Conservation (phyloP, 2,797 vertebrate species). For the Sciaenops ocellatus region DNA sequence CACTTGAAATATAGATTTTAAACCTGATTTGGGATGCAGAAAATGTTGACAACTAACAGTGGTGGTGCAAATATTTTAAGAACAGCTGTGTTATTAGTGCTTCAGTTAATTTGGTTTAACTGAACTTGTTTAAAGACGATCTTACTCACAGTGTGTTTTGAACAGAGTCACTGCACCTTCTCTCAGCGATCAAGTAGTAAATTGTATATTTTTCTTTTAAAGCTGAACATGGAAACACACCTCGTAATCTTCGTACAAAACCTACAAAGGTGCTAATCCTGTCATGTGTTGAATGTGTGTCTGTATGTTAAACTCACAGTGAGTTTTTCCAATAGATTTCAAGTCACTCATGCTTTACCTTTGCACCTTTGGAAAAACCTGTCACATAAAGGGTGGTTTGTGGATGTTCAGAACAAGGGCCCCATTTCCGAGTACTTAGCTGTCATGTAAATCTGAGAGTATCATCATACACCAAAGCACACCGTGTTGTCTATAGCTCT, state of each 20-base stretch:
- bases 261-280: conserved; percentile 41
- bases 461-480: conserved; percentile 55
- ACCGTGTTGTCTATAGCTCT: conserved; percentile 5
- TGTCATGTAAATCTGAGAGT: conserved; percentile 64
- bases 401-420: conserved; percentile 59
- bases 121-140: not conserved
- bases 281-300: conserved; percentile 16
- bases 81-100: not conserved
- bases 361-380: conserved; percentile 65
- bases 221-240: conserved; percentile 14
- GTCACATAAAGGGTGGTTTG: conserved; percentile 59
- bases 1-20: not conserved
- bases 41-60: not conserved
- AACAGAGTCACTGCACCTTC: not conserved
- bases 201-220: not conserved
- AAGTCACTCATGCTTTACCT: conserved; percentile 61
- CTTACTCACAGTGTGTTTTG: not conserved
- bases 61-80: not conserved
- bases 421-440: conserved; percentile 63
- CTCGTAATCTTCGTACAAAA: conserved; percentile 36
- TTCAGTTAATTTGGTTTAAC: not conserved
- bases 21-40: not conserved
- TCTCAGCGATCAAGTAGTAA: not conserved
- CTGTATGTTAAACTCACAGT: conserved; percentile 30
- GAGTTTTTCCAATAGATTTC: conserved; percentile 38